Evolutionary conservation across 2,888 invertebrate genomes (phyloP).

Genomic region (Argynnis bischoffii): DNA sequence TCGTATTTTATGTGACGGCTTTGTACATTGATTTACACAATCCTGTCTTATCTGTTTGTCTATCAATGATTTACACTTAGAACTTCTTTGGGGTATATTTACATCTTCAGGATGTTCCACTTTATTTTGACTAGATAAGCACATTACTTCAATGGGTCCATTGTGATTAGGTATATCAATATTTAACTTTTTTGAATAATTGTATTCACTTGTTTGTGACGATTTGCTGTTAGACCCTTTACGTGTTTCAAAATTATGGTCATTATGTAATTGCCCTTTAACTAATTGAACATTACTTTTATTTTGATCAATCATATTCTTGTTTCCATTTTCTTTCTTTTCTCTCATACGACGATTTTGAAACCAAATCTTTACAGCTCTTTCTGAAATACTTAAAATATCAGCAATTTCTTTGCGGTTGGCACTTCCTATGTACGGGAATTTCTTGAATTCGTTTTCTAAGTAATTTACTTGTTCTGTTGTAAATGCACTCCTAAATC

Average conservation of each 20-base stretch:
- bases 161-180: not conserved
- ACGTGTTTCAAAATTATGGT: slow-evolving; percentile 46
- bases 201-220: slow-evolving; percentile 47
- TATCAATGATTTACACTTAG: not conserved
- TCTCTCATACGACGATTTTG: slow-evolving; percentile 91
- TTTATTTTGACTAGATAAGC: slow-evolving; percentile 5
- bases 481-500: slow-evolving; percentile 86
- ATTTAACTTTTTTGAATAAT: slow-evolving; percentile 22
- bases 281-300: slow-evolving; percentile 41
- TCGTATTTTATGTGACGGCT: not conserved
- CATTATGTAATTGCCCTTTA: slow-evolving; percentile 53
- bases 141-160: not conserved
- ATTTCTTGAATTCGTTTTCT: slow-evolving; percentile 86
- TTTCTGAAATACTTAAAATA: slow-evolving; percentile 84
- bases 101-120: not conserved
- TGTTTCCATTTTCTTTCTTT: slow-evolving; percentile 78
- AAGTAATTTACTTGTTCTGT: slow-evolving; percentile 87
- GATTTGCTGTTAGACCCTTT: slow-evolving; percentile 42
- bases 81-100: not conserved
- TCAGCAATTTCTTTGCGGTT: slow-evolving; percentile 86
- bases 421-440: slow-evolving; percentile 86
- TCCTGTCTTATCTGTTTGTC: not conserved
- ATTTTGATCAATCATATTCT: slow-evolving; percentile 46
- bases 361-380: slow-evolving; percentile 93
- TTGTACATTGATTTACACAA: not conserved